Percentiles rank a stretch among this genome's conserved stretches.
phyloP scores from a whole-genome alignment of 1,140 invertebrate genomes.

The Ceratina calcarata region DNA sequence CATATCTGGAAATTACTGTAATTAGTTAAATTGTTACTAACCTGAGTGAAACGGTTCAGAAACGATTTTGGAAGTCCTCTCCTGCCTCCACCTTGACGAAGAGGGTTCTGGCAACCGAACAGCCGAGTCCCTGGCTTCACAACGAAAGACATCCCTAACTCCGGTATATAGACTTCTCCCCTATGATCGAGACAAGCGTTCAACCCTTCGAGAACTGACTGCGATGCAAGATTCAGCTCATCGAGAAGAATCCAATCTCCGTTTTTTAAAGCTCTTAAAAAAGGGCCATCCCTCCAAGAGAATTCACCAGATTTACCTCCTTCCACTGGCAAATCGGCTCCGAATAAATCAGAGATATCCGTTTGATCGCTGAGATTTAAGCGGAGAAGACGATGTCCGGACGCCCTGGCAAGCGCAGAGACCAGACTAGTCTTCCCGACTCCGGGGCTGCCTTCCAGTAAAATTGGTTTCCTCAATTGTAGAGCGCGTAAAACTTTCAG shows the following conservation, averaged over 20 bases:
- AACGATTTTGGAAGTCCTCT: slow-evolving; percentile 98
- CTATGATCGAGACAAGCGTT: slow-evolving; percentile 99
- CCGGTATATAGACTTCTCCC: slow-evolving; percentile 97
- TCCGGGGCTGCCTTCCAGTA: slow-evolving; percentile 98
- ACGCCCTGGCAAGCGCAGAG: slow-evolving; percentile 92
- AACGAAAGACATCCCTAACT: slow-evolving; percentile 92
- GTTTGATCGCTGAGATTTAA: slow-evolving; percentile 99
- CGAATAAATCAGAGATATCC: slow-evolving; percentile 98
- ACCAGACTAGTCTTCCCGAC: slow-evolving; percentile 99
- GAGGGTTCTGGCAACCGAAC: slow-evolving; percentile 99
- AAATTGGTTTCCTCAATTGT: slow-evolving; percentile 94
- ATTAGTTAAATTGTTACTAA: slow-evolving; percentile 58
- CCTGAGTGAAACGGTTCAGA: slow-evolving; percentile 98
- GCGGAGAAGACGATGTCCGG: slow-evolving; percentile 91
- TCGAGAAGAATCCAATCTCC: slow-evolving; percentile 99
- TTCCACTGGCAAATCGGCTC: slow-evolving; percentile 97
- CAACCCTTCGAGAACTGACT: slow-evolving; percentile 98
- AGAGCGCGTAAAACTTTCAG: slow-evolving; percentile 92
- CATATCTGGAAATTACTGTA: no score
- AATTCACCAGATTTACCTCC: slow-evolving; percentile 92
- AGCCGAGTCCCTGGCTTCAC: slow-evolving; percentile 90
- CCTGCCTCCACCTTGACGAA: slow-evolving; percentile 96
- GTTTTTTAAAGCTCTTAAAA: slow-evolving; percentile 94
- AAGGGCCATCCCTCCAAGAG: slow-evolving; percentile 97
- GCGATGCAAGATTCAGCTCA: slow-evolving; percentile 98